A percentile compares a stretch with the other conserved stretches of the same genome.
Evolutionary conservation across 1,140 invertebrate genomes (phyloP).

Genomic region (Trichoplusia ni): DNA sequence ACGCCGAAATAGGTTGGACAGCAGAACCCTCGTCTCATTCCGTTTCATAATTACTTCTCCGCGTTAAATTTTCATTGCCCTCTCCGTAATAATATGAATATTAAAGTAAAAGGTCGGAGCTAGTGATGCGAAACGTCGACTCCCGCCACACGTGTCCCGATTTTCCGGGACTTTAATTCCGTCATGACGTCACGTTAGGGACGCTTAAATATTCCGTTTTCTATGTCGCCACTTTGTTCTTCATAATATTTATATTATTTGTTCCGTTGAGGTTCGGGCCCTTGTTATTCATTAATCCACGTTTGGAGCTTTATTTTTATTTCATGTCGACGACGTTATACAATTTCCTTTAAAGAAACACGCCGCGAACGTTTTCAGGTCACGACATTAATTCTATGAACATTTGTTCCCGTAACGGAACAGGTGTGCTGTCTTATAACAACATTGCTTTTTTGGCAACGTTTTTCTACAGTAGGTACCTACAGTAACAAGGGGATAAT

Average conservation of each 20-base stretch:
- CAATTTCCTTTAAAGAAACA: not conserved
- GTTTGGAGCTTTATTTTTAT: not conserved
- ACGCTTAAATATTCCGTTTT: slow-evolving; percentile 22
- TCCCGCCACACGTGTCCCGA: slow-evolving; percentile 15
- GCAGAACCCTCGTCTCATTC: slow-evolving; percentile 12
- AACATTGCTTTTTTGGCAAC: not conserved
- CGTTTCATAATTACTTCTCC: slow-evolving; percentile 29
- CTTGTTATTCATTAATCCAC: slow-evolving; percentile 18
- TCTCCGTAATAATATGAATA: slow-evolving; percentile 30
- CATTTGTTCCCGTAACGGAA: not conserved
- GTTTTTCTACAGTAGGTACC: not conserved
- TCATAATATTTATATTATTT: slow-evolving; percentile 19
- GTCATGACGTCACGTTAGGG: slow-evolving; percentile 5
- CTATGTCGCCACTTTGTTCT: slow-evolving; percentile 12
- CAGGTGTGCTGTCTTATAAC: not conserved
- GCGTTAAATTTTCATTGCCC: slow-evolving; percentile 33
- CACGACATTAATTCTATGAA: not conserved
- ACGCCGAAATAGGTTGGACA: slow-evolving; percentile 14
- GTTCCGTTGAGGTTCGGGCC: slow-evolving; percentile 6
- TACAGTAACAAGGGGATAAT: no score
- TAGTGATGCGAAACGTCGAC: slow-evolving; percentile 25
- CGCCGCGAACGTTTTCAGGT: not conserved
- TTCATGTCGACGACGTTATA: not conserved
- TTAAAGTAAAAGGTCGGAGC: slow-evolving; percentile 32
- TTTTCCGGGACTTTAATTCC: slow-evolving; percentile 29